phyloP scores from a whole-genome alignment of 2,113 vertebrate species.

The Rhea americana region DNA sequence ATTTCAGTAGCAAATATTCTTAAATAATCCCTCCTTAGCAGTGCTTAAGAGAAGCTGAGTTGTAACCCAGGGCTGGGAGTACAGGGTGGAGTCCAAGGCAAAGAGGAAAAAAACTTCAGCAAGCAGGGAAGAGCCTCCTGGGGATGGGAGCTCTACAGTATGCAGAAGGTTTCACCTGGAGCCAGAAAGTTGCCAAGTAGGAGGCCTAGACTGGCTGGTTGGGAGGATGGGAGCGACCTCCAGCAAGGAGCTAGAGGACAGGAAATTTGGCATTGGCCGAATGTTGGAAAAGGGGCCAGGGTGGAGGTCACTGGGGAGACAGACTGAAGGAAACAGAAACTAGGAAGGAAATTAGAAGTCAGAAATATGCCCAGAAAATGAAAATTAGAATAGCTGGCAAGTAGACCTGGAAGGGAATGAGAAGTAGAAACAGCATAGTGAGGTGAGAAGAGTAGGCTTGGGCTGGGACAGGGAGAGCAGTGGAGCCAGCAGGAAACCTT shows the following conservation, averaged over 20 bases:
- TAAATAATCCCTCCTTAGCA: background rate
- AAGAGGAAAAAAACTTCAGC: background rate
- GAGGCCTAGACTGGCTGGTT: background rate
- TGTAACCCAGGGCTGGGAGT: background rate
- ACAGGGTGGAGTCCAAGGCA: background rate
- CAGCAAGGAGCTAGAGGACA: background rate
- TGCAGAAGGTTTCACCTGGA: background rate
- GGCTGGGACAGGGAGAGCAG: background rate
- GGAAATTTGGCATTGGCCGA: background rate
- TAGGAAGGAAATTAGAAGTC: background rate
- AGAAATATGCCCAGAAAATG: background rate
- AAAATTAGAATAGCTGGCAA: background rate
- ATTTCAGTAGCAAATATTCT: background rate
- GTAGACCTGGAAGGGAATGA: background rate
- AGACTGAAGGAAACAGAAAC: background rate
- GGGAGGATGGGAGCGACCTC: background rate
- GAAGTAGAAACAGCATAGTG: accelerated
- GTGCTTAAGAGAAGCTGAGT: background rate
- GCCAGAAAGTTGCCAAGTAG: background rate
- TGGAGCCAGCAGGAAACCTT: background rate
- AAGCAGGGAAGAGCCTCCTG: accelerated
- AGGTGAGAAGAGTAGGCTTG: background rate
- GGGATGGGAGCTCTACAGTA: accelerated
- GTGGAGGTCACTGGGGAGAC: background rate
- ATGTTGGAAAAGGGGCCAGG: background rate